These are phyloP conservation scores for Prionailurus viverrinus DNA, from an alignment of 2,113 vertebrate species.

Conservation along the genomic window DNA sequence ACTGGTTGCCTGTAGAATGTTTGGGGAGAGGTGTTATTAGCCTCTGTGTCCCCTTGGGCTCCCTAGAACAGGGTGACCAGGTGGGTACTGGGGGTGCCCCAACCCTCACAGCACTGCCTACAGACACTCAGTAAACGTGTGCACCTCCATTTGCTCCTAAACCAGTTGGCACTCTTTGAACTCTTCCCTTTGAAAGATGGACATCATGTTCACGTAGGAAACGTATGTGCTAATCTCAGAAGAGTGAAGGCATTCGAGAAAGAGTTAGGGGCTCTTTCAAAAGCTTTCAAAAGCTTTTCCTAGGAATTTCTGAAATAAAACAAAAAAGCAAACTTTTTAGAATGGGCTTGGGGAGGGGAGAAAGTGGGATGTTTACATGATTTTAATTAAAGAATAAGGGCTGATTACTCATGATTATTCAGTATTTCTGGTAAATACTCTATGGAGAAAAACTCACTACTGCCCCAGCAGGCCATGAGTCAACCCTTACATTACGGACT, in stretches of 20 bases:
- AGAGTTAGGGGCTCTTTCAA: neutral
- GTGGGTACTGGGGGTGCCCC: neutral
- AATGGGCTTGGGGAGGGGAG: accelerated
- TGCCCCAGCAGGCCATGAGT: neutral
- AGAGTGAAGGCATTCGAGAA: neutral
- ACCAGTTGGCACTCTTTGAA: neutral
- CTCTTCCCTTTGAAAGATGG: neutral
- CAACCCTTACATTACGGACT: neutral
- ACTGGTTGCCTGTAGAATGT: neutral
- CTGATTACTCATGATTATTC: neutral
- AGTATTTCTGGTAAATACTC: neutral
- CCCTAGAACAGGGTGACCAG: neutral
- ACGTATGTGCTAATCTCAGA: neutral
- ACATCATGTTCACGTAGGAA: neutral
- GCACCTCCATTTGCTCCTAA: neutral
- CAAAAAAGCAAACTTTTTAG: neutral
- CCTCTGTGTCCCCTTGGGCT: neutral
- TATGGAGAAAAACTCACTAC: neutral
- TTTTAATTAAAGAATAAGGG: slow-evolving; percentile 8
- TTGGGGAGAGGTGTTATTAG: neutral
- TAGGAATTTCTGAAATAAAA: neutral
- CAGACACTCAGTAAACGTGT: neutral
- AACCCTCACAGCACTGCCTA: neutral
- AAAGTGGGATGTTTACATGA: neutral
- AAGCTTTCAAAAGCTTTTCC: neutral